Percentiles rank a stretch among this genome's conserved stretches.
Evolutionary conservation across 2,113 vertebrate genomes (phyloP).

Genomic region (Coturnix japonica): DNA sequence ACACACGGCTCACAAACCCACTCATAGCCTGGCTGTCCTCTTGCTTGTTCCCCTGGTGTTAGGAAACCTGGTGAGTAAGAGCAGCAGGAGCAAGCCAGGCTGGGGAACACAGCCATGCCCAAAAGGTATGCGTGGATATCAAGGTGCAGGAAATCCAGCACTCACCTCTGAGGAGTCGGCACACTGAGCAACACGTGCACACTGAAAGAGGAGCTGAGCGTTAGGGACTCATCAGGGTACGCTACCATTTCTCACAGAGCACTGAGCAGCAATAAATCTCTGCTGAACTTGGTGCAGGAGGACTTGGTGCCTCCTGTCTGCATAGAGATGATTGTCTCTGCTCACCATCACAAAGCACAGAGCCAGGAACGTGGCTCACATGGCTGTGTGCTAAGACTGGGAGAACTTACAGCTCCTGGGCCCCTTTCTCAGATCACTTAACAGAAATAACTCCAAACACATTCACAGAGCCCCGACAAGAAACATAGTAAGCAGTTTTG

Average conservation of each 20-base stretch:
- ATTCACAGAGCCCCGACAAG: not conserved
- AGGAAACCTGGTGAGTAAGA: constrained; percentile 14
- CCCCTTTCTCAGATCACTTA: not conserved
- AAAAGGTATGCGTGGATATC: not conserved
- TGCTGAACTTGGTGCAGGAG: not conserved
- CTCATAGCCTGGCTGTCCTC: not conserved
- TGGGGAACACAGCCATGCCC: not conserved
- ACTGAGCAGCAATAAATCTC: not conserved
- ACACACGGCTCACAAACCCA: not conserved
- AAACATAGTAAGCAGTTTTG: not conserved
- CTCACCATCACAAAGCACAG: not conserved
- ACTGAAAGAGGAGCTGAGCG: constrained; percentile 73
- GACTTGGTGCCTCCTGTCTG: accelerated
- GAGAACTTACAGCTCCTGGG: not conserved
- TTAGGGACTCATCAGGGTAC: constrained; percentile 13
- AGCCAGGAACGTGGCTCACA: not conserved
- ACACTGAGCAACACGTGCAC: constrained; percentile 79
- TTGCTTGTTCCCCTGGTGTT: not conserved
- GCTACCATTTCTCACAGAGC: not conserved
- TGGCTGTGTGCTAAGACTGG: not conserved
- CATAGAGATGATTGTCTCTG: not conserved
- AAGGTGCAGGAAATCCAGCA: constrained; percentile 30
- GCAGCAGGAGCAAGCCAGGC: constrained; percentile 3
- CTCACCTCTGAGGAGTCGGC: constrained; percentile 81
- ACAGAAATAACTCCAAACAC: not conserved